Base-by-base conservation (phyloP, 1,140 invertebrate species). In the Globodera ellingtonae region DNA sequence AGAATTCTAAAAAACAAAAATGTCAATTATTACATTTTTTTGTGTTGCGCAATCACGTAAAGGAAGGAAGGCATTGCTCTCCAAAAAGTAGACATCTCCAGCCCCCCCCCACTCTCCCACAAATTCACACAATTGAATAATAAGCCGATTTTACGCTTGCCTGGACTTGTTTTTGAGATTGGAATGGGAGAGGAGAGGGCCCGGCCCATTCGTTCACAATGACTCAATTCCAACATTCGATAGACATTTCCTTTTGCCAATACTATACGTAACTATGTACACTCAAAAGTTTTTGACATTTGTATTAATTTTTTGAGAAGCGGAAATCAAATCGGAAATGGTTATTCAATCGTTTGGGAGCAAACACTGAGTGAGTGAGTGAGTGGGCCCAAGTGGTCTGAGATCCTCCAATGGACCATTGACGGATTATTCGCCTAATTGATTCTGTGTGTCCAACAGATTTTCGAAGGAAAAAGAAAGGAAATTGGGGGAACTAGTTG, bases 1-100 rank as follows among this genome's bases (percentile, higher is more conserved):
- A 56, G 79, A 47, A 62, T 79, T 81, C 79, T 79, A 59, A 69
- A 78, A 44, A 56, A 24, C 8, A 75, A 18, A 76, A 76, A 10
- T 67, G n/a, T 35, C 35, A 35, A 35, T 35, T 35, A 35, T 35
- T 35, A 35, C 35, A 35, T 35, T 35, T 35, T 35, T 35, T 35
- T 35, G 35, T 35, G 35, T 35, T 35, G 35, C 35, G 35, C 35
- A 35, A 35, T 35, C 35, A 62, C 18, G 10, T 0, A 62, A 62
- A 62, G 18, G 56, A 15, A 15, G 13, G 18, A 62, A 62, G 9
- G 18, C 3, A 62, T 18, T 62, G 13, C n/a, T 62, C 56, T 62
- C 56, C 56, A 62, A 62, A 18, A 18, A 62, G 10, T 35, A 35
- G 35, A 6, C 56, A 62, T 15, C 56, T 18, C 56, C 56, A 62